A percentile compares a stretch with the other conserved stretches of the same genome.
Evolutionary conservation across 2,797 vertebrate genomes (phyloP).

Genomic region (Characodon lateralis): DNA sequence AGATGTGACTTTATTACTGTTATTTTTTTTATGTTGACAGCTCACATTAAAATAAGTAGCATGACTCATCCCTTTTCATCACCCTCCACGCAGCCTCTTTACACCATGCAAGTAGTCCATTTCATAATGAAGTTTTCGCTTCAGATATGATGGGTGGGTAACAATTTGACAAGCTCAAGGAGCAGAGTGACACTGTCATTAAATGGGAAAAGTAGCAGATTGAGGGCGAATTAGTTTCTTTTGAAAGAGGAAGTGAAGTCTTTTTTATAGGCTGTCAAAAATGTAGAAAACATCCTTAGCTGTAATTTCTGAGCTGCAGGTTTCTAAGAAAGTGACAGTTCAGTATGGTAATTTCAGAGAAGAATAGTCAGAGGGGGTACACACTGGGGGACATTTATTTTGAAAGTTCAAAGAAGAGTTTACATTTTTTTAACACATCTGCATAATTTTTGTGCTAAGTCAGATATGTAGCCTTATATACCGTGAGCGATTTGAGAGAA

Average conservation of each 20-base stretch:
- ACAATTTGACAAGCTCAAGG: slow-evolving; percentile 46
- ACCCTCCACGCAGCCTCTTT: slow-evolving; percentile 35
- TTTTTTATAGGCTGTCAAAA: slow-evolving; percentile 43
- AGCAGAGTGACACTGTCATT: slow-evolving; percentile 55
- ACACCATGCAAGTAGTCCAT: slow-evolving; percentile 56
- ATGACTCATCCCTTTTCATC: slow-evolving; percentile 53
- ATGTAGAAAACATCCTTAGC: slow-evolving; percentile 16
- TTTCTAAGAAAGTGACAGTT: slow-evolving; percentile 17
- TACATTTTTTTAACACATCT: not conserved
- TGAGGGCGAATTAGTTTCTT: slow-evolving; percentile 41
- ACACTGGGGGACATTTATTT: not conserved
- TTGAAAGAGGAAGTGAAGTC: slow-evolving; percentile 33
- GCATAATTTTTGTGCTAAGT: not conserved
- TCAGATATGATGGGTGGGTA: slow-evolving; percentile 52
- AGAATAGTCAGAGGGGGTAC: not conserved
- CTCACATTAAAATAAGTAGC: slow-evolving; percentile 37
- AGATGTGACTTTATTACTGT: slow-evolving; percentile 12
- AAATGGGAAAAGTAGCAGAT: slow-evolving; percentile 50
- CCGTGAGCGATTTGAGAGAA: too few relatives aligned
- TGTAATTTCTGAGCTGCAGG: not conserved
- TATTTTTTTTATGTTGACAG: slow-evolving; percentile 19
- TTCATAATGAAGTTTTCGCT: slow-evolving; percentile 62
- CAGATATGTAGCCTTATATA: not conserved
- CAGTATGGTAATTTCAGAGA: not conserved
- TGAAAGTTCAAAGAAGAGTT: not conserved